Conservation (phyloP, 2,797 vertebrate species). For the Leptoclinus maculatus region DNA sequence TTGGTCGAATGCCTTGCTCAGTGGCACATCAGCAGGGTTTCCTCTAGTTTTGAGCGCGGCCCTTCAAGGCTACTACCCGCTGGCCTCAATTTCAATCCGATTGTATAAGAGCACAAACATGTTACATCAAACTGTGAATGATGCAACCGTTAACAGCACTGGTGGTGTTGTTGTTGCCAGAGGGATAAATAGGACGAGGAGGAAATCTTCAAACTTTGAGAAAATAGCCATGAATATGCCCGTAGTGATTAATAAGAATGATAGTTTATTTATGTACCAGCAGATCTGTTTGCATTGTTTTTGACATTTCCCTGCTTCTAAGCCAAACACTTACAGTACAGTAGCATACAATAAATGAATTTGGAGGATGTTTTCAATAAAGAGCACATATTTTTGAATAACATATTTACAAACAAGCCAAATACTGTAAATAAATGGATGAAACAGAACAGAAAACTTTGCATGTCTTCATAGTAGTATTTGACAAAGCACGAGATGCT, state of each 20-base stretch:
- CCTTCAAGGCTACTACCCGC: neutral
- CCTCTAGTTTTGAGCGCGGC: neutral
- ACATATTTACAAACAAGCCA: conserved; percentile 76
- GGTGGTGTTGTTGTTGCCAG: neutral
- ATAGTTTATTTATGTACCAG: conserved; percentile 80
- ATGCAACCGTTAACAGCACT: conserved; percentile 22
- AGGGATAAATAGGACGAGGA: conserved; percentile 5
- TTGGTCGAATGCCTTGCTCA: conserved; percentile 3
- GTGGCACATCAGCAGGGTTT: neutral
- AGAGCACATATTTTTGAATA: conserved; percentile 63
- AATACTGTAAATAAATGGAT: conserved; percentile 65
- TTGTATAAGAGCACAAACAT: conserved; percentile 40
- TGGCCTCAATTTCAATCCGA: conserved; percentile 18
- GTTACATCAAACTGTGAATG: conserved; percentile 35
- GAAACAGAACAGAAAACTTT: conserved; percentile 33
- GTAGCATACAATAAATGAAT: conserved; percentile 75
- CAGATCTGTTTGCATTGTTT: conserved; percentile 79
- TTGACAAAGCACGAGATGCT: conserved; percentile 65
- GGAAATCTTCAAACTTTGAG: neutral
- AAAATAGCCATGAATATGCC: conserved; percentile 17
- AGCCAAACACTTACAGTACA: conserved; percentile 78
- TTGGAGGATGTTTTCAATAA: conserved; percentile 67
- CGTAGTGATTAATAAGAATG: conserved; percentile 65
- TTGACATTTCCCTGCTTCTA: conserved; percentile 79
- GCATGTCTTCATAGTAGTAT: conserved; percentile 56